These are phyloP conservation scores for Xenopus laevis DNA, from an alignment of 2,113 vertebrate genomes.

Conservation along the genomic window DNA sequence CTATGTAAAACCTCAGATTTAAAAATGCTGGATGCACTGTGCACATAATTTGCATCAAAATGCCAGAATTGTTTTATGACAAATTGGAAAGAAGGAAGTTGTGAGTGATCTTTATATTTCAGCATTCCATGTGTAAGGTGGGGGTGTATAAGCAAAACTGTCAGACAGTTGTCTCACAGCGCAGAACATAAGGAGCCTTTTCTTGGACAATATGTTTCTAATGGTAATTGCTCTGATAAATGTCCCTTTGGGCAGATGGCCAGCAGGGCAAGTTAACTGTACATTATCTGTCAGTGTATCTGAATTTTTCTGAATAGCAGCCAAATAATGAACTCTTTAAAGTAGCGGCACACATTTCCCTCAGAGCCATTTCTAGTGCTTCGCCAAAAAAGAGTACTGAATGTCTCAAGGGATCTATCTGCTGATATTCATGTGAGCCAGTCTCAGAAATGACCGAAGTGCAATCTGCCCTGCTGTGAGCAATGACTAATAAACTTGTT, in stretches of 20 bases:
- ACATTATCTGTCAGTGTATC: slow-evolving; percentile 5
- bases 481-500: not conserved
- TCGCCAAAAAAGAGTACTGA: not conserved
- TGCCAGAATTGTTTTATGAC: too few species aligned
- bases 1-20: too few species aligned
- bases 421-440: not conserved
- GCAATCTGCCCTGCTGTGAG: not conserved
- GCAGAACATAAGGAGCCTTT: too few species aligned
- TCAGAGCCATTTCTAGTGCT: not conserved
- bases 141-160: too few species aligned
- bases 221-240: slow-evolving; percentile 9
- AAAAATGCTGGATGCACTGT: too few species aligned
- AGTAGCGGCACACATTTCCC: not conserved
- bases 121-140: too few species aligned
- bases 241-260: not conserved
- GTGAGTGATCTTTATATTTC: too few species aligned
- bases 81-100: too few species aligned
- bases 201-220: too few species aligned
- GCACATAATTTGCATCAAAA: too few species aligned
- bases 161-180: too few species aligned
- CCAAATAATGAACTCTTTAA: slow-evolving; percentile 10
- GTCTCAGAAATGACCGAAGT: not conserved
- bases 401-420: not conserved
- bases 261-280: slow-evolving; percentile 10
- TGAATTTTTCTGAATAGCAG: not conserved